Conservation (phyloP, 2,888 invertebrate genomes). For the Phasia obesa region DNA sequence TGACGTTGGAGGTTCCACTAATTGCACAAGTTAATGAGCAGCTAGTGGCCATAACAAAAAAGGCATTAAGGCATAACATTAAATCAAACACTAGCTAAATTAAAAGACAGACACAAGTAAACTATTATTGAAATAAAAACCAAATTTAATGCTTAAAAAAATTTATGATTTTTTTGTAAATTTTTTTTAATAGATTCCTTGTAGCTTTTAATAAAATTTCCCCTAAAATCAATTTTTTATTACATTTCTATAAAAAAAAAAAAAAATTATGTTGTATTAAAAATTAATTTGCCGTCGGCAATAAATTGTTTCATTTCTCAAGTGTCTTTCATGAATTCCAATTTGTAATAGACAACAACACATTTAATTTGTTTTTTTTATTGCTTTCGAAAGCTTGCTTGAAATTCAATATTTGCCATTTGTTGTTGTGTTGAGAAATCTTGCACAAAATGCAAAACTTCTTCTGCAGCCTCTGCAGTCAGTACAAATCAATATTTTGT, state of each 20-base stretch:
- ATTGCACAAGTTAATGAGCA: conserved; percentile 72
- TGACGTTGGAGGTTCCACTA: conserved; percentile 70
- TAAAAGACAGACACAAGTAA: conserved; percentile 36
- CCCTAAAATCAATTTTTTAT: neutral
- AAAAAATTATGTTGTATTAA: neutral
- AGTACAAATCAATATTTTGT: conserved; percentile 61
- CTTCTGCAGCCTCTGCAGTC: conserved; percentile 10
- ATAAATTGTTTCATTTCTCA: neutral
- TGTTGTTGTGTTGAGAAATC: conserved; percentile 22
- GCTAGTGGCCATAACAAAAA: conserved; percentile 71
- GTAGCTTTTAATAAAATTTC: neutral
- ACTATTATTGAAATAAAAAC: neutral
- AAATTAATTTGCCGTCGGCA: conserved; percentile 10
- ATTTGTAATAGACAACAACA: conserved; percentile 26
- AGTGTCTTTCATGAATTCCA: neutral
- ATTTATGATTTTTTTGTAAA: neutral
- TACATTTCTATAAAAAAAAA: neutral
- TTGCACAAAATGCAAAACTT: conserved; percentile 53
- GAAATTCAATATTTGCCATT: conserved; percentile 55
- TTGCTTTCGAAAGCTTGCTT: conserved; percentile 29
- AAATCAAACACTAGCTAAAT: conserved; percentile 41
- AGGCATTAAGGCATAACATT: conserved; percentile 73
- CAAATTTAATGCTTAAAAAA: neutral
- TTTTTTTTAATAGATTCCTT: neutral
- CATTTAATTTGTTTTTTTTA: conserved; percentile 16